These are phyloP conservation scores for Oligia strigilis DNA, from an alignment of 2,888 invertebrate species.

Conservation along the genomic window DNA sequence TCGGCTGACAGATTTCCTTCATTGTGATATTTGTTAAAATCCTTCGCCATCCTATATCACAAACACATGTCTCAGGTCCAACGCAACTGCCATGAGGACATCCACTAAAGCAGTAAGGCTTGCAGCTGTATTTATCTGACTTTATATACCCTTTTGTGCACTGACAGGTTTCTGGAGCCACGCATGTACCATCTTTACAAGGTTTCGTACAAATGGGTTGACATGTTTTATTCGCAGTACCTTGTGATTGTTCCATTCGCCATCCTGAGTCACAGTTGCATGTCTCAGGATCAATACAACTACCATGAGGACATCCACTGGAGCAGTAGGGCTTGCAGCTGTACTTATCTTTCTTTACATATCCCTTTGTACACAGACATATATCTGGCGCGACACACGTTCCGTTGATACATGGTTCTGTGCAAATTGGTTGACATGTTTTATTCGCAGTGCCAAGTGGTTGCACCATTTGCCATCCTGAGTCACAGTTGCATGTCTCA, in stretches of 20 bases:
- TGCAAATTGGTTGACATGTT: slow-evolving; percentile 48
- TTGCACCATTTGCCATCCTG: slow-evolving; percentile 31
- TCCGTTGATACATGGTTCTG: slow-evolving; percentile 23
- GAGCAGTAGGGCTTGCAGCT: slow-evolving; percentile 45
- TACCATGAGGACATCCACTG: slow-evolving; percentile 38
- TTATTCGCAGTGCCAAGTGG: background rate
- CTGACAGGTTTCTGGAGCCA: slow-evolving; percentile 41
- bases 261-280: slow-evolving; percentile 47
- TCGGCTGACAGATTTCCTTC: slow-evolving; percentile 25
- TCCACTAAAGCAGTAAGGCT: slow-evolving; percentile 38
- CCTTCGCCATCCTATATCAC: slow-evolving; percentile 41
- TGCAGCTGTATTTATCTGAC: slow-evolving; percentile 14
- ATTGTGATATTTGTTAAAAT: fast-evolving
- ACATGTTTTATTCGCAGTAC: slow-evolving; percentile 10
- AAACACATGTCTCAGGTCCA: slow-evolving; percentile 40
- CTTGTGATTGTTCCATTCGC: background rate
- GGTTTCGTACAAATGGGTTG: slow-evolving; percentile 41
- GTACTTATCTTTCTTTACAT: background rate
- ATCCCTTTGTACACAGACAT: slow-evolving; percentile 36
- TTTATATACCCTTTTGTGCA: slow-evolving; percentile 28
- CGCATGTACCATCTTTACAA: slow-evolving; percentile 34
- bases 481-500: slow-evolving; percentile 1
- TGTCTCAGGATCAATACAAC: slow-evolving; percentile 46
- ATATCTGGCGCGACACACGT: slow-evolving; percentile 36
- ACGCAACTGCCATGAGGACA: slow-evolving; percentile 46